Base-by-base conservation (phyloP, 2,113 vertebrate species). In the Seriola quinqueradiata region DNA sequence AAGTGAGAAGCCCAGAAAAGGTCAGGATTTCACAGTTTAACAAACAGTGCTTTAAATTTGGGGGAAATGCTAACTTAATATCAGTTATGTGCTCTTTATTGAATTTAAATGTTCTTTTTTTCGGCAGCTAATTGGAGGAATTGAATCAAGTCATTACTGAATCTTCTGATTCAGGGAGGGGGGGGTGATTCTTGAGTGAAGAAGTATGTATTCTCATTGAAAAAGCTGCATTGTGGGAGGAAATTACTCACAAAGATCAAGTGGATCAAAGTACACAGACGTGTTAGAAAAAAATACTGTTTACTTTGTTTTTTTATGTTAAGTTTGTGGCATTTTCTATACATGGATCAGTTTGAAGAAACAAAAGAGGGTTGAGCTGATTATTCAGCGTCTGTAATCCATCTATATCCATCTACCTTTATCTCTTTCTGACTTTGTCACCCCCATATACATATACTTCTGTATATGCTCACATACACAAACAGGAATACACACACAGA, bases 381-480 rank as follows among this genome's bases (percentile, higher is more conserved):
- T 64, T 83, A 36, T 59, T 77, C 23, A 46, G 14, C 46, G 6
- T 65, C 42, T 86, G 36, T 60, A 75, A 70, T 83, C 48, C 10
- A 64, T 65, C 28, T 64, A n/a, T 74, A 70, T 83, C 48, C 10
- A 64, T 65, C 28, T 68, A n/a, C 69, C 70, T 46, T 66, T n/a
- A 25, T 50, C 60, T 71, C 57, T 52, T 21, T 74, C 12, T 73
- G 7, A 34, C 8, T 50, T 79, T 67, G 40, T 68, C n/a, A 38
- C 68, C 48, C 44, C 10, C 50, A 25, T 13, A 16, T 19, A 34
- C 4, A 17, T 34, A 34, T 23, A 65, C 55, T 42, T 2, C 2
- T 44, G 36, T 66, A 19, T 25, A 68, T 32, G 17, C 9, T 9
- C n/a, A 16, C 60, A 10, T 40, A 63, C 66, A 81, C 23, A 19